Evolutionary conservation across 2,797 vertebrate genomes (phyloP).

Genomic region (Ara ararauna): DNA sequence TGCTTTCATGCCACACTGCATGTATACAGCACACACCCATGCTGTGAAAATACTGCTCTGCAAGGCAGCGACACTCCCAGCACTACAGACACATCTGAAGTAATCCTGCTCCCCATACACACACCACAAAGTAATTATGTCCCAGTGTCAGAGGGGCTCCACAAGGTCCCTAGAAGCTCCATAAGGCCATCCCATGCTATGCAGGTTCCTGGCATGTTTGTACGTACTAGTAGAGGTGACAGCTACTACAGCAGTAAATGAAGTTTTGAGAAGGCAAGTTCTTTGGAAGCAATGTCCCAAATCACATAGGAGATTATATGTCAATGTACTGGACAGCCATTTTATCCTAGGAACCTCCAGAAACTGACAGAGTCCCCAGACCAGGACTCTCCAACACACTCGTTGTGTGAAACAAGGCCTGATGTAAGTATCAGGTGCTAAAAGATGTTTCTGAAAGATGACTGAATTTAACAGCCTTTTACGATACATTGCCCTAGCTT

Average conservation of each 20-base stretch:
- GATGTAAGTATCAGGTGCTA: neutral
- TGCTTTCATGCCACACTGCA: neutral
- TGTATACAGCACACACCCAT: neutral
- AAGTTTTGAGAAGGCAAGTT: neutral
- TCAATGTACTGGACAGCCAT: neutral
- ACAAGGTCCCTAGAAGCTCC: neutral
- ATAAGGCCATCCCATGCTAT: neutral
- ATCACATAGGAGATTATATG: neutral
- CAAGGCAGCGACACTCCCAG: neutral
- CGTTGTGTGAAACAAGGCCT: neutral
- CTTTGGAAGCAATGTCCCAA: neutral
- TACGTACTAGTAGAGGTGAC: neutral
- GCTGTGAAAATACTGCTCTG: neutral
- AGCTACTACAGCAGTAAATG: neutral
- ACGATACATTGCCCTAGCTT: neutral
- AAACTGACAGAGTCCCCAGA: neutral
- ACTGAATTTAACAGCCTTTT: constrained; percentile 36
- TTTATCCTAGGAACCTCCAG: neutral
- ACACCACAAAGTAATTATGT: rapidly evolving
- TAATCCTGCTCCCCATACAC: neutral
- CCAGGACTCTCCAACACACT: rapidly evolving
- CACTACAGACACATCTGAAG: neutral
- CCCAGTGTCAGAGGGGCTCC: neutral
- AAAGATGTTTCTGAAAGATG: constrained; percentile 9
- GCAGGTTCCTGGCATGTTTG: neutral